Conservation (phyloP, 2,113 vertebrate species). For the Gymnobelideus leadbeateri region DNA sequence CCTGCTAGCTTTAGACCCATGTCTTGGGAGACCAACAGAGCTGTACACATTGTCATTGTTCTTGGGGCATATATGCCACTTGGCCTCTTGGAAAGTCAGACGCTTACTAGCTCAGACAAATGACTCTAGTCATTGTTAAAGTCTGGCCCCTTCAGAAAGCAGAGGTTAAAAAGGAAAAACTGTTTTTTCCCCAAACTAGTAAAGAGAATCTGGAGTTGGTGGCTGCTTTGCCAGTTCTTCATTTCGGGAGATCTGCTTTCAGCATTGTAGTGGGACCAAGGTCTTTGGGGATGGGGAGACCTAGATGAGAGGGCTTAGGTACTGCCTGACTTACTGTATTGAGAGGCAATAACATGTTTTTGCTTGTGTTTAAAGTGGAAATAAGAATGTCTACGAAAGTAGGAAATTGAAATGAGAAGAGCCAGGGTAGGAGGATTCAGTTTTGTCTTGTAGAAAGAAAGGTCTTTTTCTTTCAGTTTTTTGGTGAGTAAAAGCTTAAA, state of each 20-base stretch:
- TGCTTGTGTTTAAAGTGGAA: background rate
- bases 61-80: background rate
- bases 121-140: slow-evolving; percentile 54
- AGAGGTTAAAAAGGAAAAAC: slow-evolving; percentile 65
- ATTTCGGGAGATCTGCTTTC: slow-evolving; percentile 55
- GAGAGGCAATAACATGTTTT: background rate
- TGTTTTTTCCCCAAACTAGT: slow-evolving; percentile 59
- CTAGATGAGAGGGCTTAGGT: background rate
- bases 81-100: background rate
- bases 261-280: slow-evolving; percentile 59
- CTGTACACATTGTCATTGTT: background rate
- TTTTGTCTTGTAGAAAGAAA: background rate
- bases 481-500: background rate
- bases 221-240: background rate
- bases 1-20: background rate
- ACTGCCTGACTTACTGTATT: slow-evolving; percentile 23
- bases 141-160: slow-evolving; percentile 57
- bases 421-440: background rate
- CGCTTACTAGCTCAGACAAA: no score
- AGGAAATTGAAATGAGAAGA: background rate
- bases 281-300: slow-evolving; percentile 23
- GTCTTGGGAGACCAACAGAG: background rate
- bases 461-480: background rate
- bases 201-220: background rate
- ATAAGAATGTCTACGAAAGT: background rate